phyloP scores from a whole-genome alignment of 2,888 invertebrate genomes.

The Oegoconia quadripuncta region DNA sequence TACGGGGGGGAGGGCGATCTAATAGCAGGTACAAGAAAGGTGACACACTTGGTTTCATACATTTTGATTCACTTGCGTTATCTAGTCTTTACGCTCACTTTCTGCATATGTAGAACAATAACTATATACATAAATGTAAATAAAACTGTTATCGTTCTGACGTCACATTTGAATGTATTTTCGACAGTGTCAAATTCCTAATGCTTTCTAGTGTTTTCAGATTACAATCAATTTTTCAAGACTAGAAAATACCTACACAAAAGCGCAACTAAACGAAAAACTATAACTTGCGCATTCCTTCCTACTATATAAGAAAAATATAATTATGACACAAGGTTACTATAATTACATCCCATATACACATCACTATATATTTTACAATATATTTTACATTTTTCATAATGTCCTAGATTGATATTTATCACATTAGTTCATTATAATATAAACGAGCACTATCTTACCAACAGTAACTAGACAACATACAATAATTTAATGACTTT shows the following conservation, averaged over 20 bases:
- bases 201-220: not conserved
- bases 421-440: conserved; percentile 59
- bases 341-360: conserved; percentile 55
- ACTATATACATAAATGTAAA: too few species aligned
- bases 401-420: conserved; percentile 53
- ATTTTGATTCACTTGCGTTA: too few species aligned
- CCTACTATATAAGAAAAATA: conserved; percentile 27
- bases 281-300: conserved; percentile 5
- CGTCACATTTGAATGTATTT: too few species aligned
- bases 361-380: conserved; percentile 38
- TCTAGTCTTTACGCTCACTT: too few species aligned
- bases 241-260: conserved; percentile 47
- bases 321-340: conserved; percentile 48
- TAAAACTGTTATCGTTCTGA: too few species aligned
- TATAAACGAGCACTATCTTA: conserved; percentile 35
- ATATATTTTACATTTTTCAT: conserved; percentile 44
- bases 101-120: too few species aligned
- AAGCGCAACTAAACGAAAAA: conserved; percentile 19
- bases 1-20: too few species aligned
- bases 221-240: conserved; percentile 19
- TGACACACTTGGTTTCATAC: too few species aligned
- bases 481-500: conserved; percentile 69
- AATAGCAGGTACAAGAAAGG: too few species aligned
- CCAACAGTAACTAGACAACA: conserved; percentile 53
- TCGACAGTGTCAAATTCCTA: too few species aligned